phyloP scores from a whole-genome alignment of 2,888 invertebrate species.

The Philonicus albiceps region DNA sequence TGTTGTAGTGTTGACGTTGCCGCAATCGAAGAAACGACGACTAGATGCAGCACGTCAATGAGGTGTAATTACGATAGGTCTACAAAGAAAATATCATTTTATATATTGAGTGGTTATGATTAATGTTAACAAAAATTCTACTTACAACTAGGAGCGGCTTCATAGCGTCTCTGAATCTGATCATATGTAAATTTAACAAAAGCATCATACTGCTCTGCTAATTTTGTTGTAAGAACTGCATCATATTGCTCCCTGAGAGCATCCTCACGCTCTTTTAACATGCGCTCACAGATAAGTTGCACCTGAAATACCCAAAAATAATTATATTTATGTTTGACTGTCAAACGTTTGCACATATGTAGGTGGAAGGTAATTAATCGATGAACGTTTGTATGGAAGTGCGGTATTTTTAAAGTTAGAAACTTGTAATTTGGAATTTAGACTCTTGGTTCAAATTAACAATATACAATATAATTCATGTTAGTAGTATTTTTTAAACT shows the following conservation, averaged over 20 bases:
- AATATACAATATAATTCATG: no score
- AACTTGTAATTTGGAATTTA: no score
- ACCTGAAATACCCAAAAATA: constrained; percentile 68
- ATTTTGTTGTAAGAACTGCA: constrained; percentile 87
- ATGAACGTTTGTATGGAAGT: no score
- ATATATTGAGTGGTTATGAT: not conserved
- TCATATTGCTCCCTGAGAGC: constrained; percentile 95
- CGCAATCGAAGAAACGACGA: constrained; percentile 46
- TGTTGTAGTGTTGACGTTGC: constrained; percentile 13
- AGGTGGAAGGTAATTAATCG: no score
- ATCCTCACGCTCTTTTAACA: constrained; percentile 94
- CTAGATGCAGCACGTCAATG: constrained; percentile 53
- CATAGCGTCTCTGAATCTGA: constrained; percentile 85
- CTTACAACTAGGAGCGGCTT: constrained; percentile 64
- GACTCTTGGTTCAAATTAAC: no score
- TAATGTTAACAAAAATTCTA: not conserved
- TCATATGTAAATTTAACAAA: constrained; percentile 98
- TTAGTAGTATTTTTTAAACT: no score
- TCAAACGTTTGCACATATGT: no score
- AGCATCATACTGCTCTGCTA: constrained; percentile 98
- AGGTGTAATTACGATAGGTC: constrained; percentile 62
- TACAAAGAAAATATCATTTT: constrained; percentile 48
- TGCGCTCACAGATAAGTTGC: constrained; percentile 95
- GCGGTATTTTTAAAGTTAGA: no score
- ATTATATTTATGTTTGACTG: no score